A percentile compares a stretch with the other conserved stretches of the same genome.
phyloP scores from a whole-genome alignment of 92 coral and sea anemone genomes.

The Parazoanthus darwini region DNA sequence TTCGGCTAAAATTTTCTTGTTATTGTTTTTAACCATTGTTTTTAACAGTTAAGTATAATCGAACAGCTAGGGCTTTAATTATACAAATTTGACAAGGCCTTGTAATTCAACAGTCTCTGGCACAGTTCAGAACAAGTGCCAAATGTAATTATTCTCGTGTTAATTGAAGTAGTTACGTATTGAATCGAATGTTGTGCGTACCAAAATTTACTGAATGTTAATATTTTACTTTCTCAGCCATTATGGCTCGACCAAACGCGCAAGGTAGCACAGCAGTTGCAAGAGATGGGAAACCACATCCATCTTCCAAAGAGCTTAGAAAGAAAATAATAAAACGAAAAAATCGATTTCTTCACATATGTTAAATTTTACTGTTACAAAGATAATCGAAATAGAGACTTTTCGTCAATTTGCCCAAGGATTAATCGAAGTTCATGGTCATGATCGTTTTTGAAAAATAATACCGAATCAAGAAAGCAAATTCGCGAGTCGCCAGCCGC shows the following conservation, averaged over 20 bases:
- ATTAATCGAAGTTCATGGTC: background rate
- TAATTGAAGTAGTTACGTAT: background rate
- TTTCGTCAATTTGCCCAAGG: background rate
- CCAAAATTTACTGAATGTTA: background rate
- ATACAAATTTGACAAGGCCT: too few relatives aligned
- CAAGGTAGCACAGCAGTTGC: background rate
- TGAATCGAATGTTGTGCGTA: background rate
- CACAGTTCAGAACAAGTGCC: background rate
- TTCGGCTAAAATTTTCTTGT: too few relatives aligned
- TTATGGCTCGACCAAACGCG: background rate
- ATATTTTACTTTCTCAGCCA: background rate
- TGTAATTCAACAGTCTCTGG: too few relatives aligned
- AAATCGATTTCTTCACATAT: background rate
- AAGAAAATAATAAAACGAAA: background rate
- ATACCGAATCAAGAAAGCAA: background rate
- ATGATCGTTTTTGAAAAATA: background rate
- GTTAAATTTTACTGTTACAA: background rate
- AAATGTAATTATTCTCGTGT: background rate
- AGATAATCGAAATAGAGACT: background rate
- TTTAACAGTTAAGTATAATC: too few relatives aligned
- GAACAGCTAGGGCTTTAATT: too few relatives aligned
- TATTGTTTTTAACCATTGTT: too few relatives aligned
- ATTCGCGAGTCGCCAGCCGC: background rate
- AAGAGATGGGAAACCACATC: conserved; percentile 2
- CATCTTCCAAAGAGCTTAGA: background rate